These are phyloP conservation scores for Caiman crocodilus DNA, from an alignment of 2,797 vertebrate species.

Conservation along the genomic window DNA sequence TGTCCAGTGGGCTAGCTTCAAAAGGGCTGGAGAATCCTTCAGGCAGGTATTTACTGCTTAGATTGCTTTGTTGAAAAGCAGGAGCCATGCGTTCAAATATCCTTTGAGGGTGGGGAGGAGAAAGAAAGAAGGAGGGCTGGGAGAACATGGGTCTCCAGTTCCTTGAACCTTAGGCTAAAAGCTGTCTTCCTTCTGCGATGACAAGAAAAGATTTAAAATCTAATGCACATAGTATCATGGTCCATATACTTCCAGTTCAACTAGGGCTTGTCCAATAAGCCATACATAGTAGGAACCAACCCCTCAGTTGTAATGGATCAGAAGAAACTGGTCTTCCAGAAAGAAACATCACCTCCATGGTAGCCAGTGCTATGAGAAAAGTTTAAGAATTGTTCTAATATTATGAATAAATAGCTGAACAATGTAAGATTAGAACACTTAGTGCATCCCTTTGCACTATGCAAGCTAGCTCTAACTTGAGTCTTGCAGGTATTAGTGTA, in stretches of 20 bases:
- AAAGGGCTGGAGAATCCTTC: no score
- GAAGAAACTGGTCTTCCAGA: neutral
- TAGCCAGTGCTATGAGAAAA: neutral
- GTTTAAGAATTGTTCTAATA: neutral
- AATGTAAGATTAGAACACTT: neutral
- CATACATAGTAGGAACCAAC: rapidly evolving
- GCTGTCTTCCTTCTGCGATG: no score
- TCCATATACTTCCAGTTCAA: neutral
- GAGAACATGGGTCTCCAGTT: no score
- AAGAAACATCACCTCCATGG: neutral
- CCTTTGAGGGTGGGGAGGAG: no score
- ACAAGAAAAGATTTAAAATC: no score
- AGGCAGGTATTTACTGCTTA: no score
- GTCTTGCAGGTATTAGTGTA: neutral
- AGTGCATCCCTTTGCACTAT: neutral
- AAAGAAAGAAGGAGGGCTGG: no score
- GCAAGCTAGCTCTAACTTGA: neutral
- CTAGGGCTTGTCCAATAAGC: neutral
- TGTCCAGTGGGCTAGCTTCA: no score
- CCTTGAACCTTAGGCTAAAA: no score
- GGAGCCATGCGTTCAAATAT: no score
- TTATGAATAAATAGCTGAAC: neutral
- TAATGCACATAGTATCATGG: no score
- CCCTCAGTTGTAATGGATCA: neutral
- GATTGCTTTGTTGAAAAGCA: no score